Evolutionary conservation across 92 coral and sea anemone genomes (phyloP).

Genomic region (Heliopora coerulea): DNA sequence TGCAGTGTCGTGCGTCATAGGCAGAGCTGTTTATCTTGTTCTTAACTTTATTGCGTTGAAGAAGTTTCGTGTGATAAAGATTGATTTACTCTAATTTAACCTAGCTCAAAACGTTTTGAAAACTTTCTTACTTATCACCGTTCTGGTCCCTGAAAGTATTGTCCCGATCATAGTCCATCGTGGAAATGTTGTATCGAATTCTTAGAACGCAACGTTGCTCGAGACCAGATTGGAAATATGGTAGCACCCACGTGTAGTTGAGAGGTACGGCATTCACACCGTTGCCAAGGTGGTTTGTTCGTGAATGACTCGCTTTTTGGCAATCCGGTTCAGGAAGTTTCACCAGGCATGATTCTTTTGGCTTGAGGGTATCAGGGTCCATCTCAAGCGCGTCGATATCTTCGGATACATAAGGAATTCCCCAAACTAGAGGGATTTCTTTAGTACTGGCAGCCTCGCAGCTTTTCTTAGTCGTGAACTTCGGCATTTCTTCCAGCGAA

Average conservation of each 20-base stretch:
- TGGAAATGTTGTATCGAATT: slow-evolving; percentile 84
- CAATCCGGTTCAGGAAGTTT: slow-evolving; percentile 68
- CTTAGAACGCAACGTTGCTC: slow-evolving; percentile 69
- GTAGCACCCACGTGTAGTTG: slow-evolving; percentile 82
- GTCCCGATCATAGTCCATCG: slow-evolving; percentile 87
- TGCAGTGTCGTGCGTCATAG: too few relatives aligned
- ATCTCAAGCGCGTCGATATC: slow-evolving; percentile 37
- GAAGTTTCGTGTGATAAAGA: too few relatives aligned
- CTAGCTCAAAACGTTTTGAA: too few relatives aligned
- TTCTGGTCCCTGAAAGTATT: slow-evolving; percentile 68
- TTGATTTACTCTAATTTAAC: too few relatives aligned
- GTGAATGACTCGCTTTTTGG: slow-evolving; percentile 66
- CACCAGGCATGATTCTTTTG: slow-evolving; percentile 64
- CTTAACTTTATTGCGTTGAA: too few relatives aligned
- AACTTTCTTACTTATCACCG: slow-evolving; percentile 59
- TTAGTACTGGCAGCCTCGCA: slow-evolving; percentile 52
- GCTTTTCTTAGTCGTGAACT: slow-evolving; percentile 26
- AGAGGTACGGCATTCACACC: slow-evolving; percentile 75
- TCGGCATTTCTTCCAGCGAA: slow-evolving; percentile 60
- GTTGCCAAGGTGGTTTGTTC: slow-evolving; percentile 94
- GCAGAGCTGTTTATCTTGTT: too few relatives aligned
- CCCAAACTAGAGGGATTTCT: slow-evolving; percentile 56
- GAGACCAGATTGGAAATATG: slow-evolving; percentile 68
- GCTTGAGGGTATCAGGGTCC: background rate
- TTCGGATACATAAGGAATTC: slow-evolving; percentile 59